phyloP scores from a whole-genome alignment of 1,140 invertebrate genomes.

The Contarinia nasturtii region DNA sequence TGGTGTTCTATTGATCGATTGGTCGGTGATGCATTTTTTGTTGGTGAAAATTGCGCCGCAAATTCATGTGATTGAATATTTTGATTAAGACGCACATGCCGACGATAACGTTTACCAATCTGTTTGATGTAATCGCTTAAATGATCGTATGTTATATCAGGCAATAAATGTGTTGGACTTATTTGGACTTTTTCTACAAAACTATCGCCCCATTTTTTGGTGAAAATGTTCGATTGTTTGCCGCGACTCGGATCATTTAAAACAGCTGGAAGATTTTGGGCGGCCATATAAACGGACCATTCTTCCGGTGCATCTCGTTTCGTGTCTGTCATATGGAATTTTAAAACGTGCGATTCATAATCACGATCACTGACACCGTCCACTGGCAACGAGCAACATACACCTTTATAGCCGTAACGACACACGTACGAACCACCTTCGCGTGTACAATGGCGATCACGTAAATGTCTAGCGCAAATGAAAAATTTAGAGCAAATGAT shows the following conservation, averaged over 20 bases:
- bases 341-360: slow-evolving; percentile 69
- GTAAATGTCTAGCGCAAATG: slow-evolving; percentile 50
- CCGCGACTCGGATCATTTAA: slow-evolving; percentile 86
- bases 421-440: slow-evolving; percentile 81
- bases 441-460: slow-evolving; percentile 61
- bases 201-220: slow-evolving; percentile 91
- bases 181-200: slow-evolving; percentile 72
- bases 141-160: slow-evolving; percentile 63
- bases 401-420: slow-evolving; percentile 71
- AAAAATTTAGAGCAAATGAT: no score
- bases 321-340: slow-evolving; percentile 50
- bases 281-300: slow-evolving; percentile 62
- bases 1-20: no score
- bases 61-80: neutral
- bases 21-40: slow-evolving; percentile 6
- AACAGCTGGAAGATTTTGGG: slow-evolving; percentile 89
- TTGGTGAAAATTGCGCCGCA: slow-evolving; percentile 1
- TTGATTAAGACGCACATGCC: slow-evolving; percentile 26
- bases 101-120: slow-evolving; percentile 39
- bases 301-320: slow-evolving; percentile 30
- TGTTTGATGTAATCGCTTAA: slow-evolving; percentile 78
- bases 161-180: slow-evolving; percentile 57
- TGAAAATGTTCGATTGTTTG: slow-evolving; percentile 85
- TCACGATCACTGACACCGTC: slow-evolving; percentile 77
- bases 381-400: slow-evolving; percentile 67